phyloP scores from a whole-genome alignment of 1,140 invertebrate genomes.

The Lordiphosa mommai region DNA sequence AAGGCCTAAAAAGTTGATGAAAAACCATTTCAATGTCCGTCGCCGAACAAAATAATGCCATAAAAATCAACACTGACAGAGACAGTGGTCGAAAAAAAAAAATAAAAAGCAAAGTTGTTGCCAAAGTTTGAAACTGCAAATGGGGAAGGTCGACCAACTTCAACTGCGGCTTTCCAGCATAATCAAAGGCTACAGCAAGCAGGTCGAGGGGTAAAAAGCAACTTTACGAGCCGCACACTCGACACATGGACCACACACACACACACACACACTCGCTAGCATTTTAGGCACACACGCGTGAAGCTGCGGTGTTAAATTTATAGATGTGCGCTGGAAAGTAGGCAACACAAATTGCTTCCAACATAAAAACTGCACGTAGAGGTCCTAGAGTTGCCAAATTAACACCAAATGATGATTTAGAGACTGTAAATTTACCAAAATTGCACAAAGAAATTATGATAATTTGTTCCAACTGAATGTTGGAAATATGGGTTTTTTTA shows the following conservation, averaged over 20 bases:
- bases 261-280: background rate
- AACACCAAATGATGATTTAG: too few relatives aligned
- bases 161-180: conserved; percentile 52
- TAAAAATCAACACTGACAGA: conserved; percentile 51
- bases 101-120: conserved; percentile 41
- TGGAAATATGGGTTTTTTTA: too few relatives aligned
- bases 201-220: conserved; percentile 29
- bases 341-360: conserved; percentile 47
- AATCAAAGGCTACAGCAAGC: conserved; percentile 47
- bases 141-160: conserved; percentile 39
- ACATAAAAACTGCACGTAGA: background rate
- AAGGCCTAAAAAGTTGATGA: conserved; percentile 52
- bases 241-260: conserved; percentile 32
- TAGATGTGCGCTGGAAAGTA: conserved; percentile 60
- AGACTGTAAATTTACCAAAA: too few relatives aligned
- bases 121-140: conserved; percentile 38
- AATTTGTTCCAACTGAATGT: too few relatives aligned
- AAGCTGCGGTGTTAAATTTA: conserved; percentile 61
- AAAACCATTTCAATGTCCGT: conserved; percentile 47
- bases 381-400: background rate
- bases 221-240: conserved; percentile 57
- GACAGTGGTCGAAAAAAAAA: background rate
- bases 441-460: too few relatives aligned
- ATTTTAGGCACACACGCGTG: conserved; percentile 9
- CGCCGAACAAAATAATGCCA: conserved; percentile 48